These are phyloP conservation scores for Diadumene lineata DNA, from an alignment of 92 coral and sea anemone species.

Conservation along the genomic window DNA sequence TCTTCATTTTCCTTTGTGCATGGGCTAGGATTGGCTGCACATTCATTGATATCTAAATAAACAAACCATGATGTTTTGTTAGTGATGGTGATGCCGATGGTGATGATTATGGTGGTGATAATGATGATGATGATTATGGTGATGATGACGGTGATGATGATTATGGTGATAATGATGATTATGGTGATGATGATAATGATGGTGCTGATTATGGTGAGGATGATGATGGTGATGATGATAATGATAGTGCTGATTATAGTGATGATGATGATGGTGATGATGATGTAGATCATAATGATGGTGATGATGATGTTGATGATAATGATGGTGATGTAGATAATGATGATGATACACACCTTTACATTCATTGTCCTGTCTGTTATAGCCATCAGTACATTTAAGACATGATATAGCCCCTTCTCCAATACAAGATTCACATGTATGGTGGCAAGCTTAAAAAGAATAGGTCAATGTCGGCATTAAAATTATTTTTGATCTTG, in stretches of 20 bases:
- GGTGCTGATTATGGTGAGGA: not conserved
- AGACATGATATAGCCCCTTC: slow-evolving; percentile 74
- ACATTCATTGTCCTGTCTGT: slow-evolving; percentile 78
- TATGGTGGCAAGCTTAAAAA: slow-evolving; percentile 66
- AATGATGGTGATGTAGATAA: not conserved
- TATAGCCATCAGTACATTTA: slow-evolving; percentile 82
- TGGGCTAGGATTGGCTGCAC: slow-evolving; percentile 50
- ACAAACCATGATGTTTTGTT: too few species aligned
- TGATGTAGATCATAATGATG: not conserved
- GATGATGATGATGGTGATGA: not conserved
- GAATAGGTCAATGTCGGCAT: too few species aligned
- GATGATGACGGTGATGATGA: not conserved
- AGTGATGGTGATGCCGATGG: not conserved
- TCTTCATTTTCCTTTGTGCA: slow-evolving; percentile 70
- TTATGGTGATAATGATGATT: not conserved
- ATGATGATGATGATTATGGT: not conserved
- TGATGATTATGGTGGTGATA: not conserved
- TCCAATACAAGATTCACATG: slow-evolving; percentile 81
- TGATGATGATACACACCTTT: slow-evolving; percentile 56
- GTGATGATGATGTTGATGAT: not conserved
- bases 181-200: not conserved
- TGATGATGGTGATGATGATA: not conserved
- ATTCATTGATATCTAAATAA: slow-evolving; percentile 79
- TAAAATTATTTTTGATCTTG: too few species aligned
- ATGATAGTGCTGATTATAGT: too few species aligned